Conservation (phyloP, 2,113 vertebrate genomes). For the Corythaeola cristata region DNA sequence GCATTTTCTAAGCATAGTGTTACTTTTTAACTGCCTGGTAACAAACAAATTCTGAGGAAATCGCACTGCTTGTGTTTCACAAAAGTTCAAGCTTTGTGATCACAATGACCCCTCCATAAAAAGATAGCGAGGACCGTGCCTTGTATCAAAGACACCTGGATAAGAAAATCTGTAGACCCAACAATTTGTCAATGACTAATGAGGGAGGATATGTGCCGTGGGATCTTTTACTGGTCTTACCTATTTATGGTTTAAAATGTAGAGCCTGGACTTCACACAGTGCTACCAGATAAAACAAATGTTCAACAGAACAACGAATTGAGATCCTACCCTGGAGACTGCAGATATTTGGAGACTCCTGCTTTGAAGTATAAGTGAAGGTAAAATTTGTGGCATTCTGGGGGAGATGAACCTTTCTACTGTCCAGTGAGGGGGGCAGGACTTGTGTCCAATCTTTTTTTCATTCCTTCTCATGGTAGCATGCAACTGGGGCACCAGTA, state of each 20-base stretch:
- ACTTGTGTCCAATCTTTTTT: neutral
- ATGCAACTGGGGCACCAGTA: neutral
- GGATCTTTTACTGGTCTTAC: neutral
- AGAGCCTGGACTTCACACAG: neutral
- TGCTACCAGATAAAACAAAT: neutral
- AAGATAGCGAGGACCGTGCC: neutral
- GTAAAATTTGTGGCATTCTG: neutral
- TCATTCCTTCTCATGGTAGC: neutral
- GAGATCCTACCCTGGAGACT: neutral
- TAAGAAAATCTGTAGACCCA: neutral
- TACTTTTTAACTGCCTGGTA: neutral
- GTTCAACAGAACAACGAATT: neutral
- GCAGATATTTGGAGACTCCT: neutral
- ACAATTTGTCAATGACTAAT: neutral
- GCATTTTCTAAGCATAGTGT: neutral
- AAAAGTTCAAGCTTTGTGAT: neutral
- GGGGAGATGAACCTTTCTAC: neutral
- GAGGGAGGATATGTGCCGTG: neutral
- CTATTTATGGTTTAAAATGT: neutral
- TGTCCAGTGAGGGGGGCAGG: neutral
- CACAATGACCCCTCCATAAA: fast-evolving
- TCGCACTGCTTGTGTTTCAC: neutral
- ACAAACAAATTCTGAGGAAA: neutral
- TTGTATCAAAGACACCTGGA: neutral
- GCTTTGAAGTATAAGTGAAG: neutral